These are phyloP conservation scores for Neuroterus valhalla DNA, from an alignment of 1,140 invertebrate species.

Conservation along the genomic window DNA sequence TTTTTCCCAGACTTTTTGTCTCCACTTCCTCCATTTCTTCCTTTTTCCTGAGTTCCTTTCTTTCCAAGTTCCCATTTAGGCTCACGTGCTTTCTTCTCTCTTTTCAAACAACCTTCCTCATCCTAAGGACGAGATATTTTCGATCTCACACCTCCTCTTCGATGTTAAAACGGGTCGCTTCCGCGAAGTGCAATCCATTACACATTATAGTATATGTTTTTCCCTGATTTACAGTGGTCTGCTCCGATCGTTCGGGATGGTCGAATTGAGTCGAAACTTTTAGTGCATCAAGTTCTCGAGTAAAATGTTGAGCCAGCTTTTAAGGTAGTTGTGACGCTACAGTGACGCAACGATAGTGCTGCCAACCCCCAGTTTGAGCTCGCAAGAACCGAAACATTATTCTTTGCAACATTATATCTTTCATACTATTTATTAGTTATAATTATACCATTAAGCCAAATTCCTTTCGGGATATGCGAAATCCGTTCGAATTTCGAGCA, in stretches of 20 bases:
- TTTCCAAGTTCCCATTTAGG: neutral
- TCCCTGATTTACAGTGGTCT: neutral
- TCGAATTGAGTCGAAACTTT: constrained; percentile 5
- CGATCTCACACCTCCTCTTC: constrained; percentile 1
- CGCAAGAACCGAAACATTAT: too few species aligned
- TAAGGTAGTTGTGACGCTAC: too few species aligned
- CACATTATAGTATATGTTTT: constrained; percentile 1
- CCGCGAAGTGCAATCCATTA: constrained; percentile 8
- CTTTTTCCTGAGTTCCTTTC: constrained; percentile 1
- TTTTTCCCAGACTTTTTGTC: neutral
- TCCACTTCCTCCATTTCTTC: neutral
- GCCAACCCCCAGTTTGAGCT: too few species aligned
- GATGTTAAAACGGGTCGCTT: neutral
- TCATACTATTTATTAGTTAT: too few species aligned
- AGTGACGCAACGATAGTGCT: too few species aligned
- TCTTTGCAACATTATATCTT: too few species aligned
- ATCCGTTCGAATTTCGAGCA: too few species aligned
- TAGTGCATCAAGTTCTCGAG: too few species aligned
- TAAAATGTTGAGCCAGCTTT: too few species aligned
- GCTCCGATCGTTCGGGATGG: neutral
- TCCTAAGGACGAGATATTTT: constrained; percentile 8
- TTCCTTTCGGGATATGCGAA: too few species aligned
- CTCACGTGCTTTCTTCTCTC: neutral
- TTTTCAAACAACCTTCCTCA: neutral
- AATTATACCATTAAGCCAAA: too few species aligned